These are phyloP conservation scores for Eurytoma californica DNA, from an alignment of 2,888 invertebrate genomes.

Conservation along the genomic window DNA sequence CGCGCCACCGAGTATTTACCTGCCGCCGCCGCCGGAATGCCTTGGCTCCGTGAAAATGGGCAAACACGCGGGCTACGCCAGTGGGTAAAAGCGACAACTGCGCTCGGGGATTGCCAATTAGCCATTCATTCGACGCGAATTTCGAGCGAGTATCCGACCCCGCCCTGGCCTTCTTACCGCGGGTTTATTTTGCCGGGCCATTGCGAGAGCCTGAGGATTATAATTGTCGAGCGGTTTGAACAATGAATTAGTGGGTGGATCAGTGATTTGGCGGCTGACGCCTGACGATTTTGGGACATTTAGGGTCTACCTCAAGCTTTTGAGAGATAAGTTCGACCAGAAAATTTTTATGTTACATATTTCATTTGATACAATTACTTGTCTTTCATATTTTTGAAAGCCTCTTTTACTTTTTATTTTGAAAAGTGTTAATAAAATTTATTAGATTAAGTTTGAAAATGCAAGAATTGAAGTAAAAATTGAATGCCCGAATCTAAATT, in stretches of 20 bases:
- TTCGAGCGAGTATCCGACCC: not conserved
- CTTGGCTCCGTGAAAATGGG: conserved; percentile 47
- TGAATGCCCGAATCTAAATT: no score
- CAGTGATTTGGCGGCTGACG: not conserved
- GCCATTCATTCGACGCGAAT: conserved; percentile 32
- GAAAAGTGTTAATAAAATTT: no score
- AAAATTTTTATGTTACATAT: no score
- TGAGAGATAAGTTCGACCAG: no score
- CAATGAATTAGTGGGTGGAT: not conserved
- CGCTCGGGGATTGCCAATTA: conserved; percentile 50
- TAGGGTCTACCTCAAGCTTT: no score
- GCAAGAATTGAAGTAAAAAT: no score
- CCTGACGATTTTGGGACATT: no score
- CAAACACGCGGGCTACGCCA: conserved; percentile 19
- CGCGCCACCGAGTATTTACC: conserved; percentile 44
- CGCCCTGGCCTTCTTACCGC: conserved; percentile 26
- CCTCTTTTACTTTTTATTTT: no score
- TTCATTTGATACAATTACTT: no score
- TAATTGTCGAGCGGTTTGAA: not conserved
- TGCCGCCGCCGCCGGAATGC: conserved; percentile 21
- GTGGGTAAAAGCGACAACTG: not conserved
- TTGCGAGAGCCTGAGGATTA: not conserved
- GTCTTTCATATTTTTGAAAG: no score
- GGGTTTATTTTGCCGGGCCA: conserved; percentile 2
- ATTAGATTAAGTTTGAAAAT: no score